A percentile compares a stretch with the other conserved stretches of the same genome.
These are phyloP conservation scores for Watsonalla binaria DNA, from an alignment of 2,888 invertebrate species.

Conservation along the genomic window DNA sequence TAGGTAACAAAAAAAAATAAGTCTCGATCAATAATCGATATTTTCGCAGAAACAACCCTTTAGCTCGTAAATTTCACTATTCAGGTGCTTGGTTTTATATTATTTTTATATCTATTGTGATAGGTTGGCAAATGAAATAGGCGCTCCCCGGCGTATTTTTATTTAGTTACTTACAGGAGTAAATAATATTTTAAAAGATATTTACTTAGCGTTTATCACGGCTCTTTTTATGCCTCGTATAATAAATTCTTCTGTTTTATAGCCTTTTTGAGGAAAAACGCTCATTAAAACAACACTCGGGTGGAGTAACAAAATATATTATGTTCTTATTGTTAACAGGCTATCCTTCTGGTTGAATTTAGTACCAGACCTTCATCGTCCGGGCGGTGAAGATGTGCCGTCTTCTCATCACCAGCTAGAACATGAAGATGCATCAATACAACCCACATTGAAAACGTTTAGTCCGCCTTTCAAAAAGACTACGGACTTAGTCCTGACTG, in stretches of 20 bases:
- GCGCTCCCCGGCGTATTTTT: background rate
- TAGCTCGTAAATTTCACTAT: no score
- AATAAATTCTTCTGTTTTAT: background rate
- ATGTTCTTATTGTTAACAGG: conserved; percentile 53
- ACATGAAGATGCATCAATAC: conserved; percentile 82
- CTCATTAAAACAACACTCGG: background rate
- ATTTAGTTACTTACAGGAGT: background rate
- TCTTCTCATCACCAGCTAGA: conserved; percentile 90
- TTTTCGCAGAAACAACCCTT: no score
- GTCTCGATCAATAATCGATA: background rate
- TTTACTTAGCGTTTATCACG: background rate
- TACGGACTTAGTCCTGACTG: conserved; percentile 67
- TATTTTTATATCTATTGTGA: background rate
- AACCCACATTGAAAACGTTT: conserved; percentile 77
- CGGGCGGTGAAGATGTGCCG: conserved; percentile 92
- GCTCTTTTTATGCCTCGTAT: background rate
- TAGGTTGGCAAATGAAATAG: background rate
- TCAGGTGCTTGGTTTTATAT: background rate
- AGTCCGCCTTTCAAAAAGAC: conserved; percentile 77
- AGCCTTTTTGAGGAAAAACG: background rate
- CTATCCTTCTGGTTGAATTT: conserved; percentile 97
- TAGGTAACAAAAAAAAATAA: conserved; percentile 55
- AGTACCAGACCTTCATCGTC: conserved; percentile 93
- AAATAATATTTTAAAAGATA: background rate
- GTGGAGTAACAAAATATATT: background rate